Conservation (phyloP, 1,140 invertebrate genomes). For the Rhopalosiphum padi region DNA sequence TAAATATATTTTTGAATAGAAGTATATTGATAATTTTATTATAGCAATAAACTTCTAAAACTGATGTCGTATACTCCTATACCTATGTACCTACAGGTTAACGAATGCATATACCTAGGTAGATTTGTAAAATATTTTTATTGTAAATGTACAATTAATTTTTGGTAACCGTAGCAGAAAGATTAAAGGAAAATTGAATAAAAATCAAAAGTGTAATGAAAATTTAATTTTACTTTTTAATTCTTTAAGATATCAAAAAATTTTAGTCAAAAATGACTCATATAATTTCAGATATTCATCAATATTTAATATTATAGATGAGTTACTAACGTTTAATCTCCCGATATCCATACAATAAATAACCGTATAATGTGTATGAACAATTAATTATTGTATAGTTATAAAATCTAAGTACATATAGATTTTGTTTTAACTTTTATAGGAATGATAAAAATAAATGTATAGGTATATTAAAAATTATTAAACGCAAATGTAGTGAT, state of each 20-base stretch:
- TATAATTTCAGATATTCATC: neutral
- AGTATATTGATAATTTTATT: neutral
- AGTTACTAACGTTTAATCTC: neutral
- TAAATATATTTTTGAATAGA: neutral
- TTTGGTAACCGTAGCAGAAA: neutral
- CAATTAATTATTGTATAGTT: neutral
- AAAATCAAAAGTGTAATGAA: neutral
- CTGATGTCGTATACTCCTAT: too few relatives aligned
- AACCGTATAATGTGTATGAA: neutral
- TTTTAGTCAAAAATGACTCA: neutral
- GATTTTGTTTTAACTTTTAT: too few relatives aligned
- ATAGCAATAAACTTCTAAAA: neutral
- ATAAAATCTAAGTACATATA: neutral
- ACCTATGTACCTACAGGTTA: too few relatives aligned
- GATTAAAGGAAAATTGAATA: neutral
- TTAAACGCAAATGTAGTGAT: neutral
- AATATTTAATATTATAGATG: neutral
- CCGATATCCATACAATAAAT: neutral
- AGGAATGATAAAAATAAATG: too few relatives aligned
- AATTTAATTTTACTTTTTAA: neutral
- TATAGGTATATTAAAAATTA: neutral
- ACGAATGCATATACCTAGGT: neutral
- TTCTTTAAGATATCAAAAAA: neutral
- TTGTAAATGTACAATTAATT: neutral
- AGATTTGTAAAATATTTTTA: neutral